Percentiles rank a stretch among this genome's conserved stretches.
Conservation (phyloP, 2,113 vertebrate species). For the Psittacula cyanocephala region DNA sequence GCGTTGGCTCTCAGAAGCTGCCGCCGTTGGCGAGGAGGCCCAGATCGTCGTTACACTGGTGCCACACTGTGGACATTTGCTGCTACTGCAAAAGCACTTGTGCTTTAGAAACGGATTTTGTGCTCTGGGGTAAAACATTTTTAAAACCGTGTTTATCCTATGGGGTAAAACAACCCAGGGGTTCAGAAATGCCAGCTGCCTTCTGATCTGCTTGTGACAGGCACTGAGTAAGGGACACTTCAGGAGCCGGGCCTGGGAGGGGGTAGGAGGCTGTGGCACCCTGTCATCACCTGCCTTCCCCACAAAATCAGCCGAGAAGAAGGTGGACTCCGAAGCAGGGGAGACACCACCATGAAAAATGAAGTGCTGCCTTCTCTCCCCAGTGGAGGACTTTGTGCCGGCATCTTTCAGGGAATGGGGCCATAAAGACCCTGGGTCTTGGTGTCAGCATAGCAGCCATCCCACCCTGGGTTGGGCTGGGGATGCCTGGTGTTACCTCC, state of each 20-base stretch:
- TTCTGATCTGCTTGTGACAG: neutral
- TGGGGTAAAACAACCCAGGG: neutral
- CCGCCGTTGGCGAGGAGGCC: accelerated
- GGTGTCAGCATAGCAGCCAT: neutral
- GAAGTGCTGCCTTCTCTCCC: neutral
- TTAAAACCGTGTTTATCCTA: neutral
- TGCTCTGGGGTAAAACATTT: neutral
- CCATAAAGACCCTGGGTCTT: neutral
- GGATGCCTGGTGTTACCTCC: accelerated
- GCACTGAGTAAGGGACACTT: accelerated
- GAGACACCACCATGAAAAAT: neutral
- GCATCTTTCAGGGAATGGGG: accelerated
- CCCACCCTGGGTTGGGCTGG: neutral
- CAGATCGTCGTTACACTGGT: neutral
- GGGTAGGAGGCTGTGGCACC: accelerated
- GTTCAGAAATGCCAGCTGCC: neutral
- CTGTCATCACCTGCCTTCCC: accelerated
- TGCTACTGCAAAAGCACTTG: neutral
- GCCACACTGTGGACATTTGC: conserved; percentile 49
- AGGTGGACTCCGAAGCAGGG: accelerated
- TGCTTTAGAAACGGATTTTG: neutral
- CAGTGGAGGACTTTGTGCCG: accelerated
- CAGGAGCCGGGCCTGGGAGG: accelerated
- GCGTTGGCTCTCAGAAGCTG: neutral
- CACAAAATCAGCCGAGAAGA: accelerated